phyloP scores from a whole-genome alignment of 2,113 vertebrate genomes.

The Anseranas semipalmata region DNA sequence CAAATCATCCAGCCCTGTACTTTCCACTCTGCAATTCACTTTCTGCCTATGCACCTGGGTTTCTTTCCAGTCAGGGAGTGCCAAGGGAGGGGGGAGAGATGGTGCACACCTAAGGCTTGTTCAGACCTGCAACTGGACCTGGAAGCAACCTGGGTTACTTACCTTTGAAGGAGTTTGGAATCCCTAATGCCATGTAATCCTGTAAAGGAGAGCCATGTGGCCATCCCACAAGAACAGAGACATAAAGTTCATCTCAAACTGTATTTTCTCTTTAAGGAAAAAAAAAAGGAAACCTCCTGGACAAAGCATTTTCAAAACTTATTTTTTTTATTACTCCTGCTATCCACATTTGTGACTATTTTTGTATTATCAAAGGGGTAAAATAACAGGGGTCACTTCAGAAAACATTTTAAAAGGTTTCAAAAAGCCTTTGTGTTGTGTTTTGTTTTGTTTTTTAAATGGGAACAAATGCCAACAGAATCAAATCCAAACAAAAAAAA shows the following conservation, averaged over 20 bases:
- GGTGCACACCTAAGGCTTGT: conserved; percentile 44
- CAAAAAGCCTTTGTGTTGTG: background rate
- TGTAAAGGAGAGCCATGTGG: background rate
- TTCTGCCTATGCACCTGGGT: conserved; percentile 29
- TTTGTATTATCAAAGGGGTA: background rate
- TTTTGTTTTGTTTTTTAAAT: background rate
- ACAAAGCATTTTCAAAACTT: background rate
- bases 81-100: conserved; percentile 21
- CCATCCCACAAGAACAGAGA: background rate
- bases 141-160: background rate
- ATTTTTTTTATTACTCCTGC: background rate
- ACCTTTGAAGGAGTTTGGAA: background rate
- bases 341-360: background rate
- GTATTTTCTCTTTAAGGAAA: background rate
- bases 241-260: background rate
- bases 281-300: background rate
- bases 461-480: background rate
- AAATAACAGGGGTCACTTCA: background rate
- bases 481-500: background rate
- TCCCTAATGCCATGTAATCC: background rate
- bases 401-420: background rate
- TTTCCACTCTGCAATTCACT: background rate
- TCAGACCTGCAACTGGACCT: conserved; percentile 51
- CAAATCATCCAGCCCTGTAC: background rate
- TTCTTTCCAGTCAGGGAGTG: conserved; percentile 18